Conservation (phyloP, 2,113 vertebrate genomes). For the Lanius ludovicianus region DNA sequence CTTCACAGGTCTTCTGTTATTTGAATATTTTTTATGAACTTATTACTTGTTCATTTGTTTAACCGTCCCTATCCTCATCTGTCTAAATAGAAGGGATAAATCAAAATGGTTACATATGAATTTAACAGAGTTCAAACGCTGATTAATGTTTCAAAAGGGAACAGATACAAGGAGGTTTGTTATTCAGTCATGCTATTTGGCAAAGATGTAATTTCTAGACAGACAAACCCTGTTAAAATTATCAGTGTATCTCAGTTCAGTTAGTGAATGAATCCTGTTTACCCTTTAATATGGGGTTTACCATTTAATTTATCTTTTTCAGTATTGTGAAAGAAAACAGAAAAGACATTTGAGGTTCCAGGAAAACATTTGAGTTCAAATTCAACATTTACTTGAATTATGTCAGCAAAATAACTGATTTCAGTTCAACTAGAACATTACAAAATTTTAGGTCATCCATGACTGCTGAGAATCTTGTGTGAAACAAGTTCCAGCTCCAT, state of each 20-base stretch:
- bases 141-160: neutral
- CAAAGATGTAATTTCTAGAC: neutral
- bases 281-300: neutral
- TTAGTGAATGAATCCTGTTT: neutral
- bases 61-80: neutral
- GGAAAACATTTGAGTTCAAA: neutral
- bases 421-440: neutral
- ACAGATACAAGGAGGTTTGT: neutral
- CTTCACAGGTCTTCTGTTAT: neutral
- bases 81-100: neutral
- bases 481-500: neutral
- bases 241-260: neutral
- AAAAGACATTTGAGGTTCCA: neutral
- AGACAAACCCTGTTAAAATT: neutral
- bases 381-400: neutral
- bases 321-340: neutral
- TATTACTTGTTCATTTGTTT: neutral
- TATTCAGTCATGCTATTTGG: neutral
- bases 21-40: neutral
- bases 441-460: neutral
- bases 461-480: neutral
- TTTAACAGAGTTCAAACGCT: neutral
- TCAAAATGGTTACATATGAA: neutral
- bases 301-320: neutral
- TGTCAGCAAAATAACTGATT: constrained; percentile 23